phyloP scores from a whole-genome alignment of 2,113 vertebrate genomes.

The Macquaria australasica region DNA sequence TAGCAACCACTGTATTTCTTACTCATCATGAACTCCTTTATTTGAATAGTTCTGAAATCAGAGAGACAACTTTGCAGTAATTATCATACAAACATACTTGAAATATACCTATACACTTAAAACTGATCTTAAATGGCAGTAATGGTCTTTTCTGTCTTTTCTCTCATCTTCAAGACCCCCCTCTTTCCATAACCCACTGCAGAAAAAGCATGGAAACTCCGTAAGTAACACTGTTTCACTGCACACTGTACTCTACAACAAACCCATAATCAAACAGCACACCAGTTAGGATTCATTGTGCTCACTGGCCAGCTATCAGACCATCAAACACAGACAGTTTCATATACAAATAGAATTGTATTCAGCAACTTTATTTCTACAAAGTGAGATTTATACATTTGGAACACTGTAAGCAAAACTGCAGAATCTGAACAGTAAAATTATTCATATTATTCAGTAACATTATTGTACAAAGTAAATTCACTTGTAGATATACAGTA shows the following conservation, averaged over 20 bases:
- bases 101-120: background rate
- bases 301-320: background rate
- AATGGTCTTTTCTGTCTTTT: conserved; percentile 28
- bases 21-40: background rate
- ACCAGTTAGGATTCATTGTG: background rate
- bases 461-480: background rate
- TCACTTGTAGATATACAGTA: background rate
- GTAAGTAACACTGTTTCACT: conserved; percentile 87
- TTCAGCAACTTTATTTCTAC: background rate
- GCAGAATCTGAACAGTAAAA: background rate
- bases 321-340: background rate
- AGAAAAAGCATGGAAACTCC: conserved; percentile 98
- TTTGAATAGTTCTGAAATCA: background rate
- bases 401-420: too few relatives aligned
- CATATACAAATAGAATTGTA: background rate
- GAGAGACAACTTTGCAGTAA: background rate
- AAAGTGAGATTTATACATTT: background rate
- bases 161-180: conserved; percentile 89
- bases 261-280: background rate
- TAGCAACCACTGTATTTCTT: background rate
- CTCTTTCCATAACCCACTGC: conserved; percentile 97
- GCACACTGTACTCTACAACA: background rate
- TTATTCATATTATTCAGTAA: background rate
- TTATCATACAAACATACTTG: background rate
- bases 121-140: background rate